Percentiles rank a stretch among this genome's conserved stretches.
Conservation (phyloP, 2,113 vertebrate genomes). For the Empidonax alnorum region DNA sequence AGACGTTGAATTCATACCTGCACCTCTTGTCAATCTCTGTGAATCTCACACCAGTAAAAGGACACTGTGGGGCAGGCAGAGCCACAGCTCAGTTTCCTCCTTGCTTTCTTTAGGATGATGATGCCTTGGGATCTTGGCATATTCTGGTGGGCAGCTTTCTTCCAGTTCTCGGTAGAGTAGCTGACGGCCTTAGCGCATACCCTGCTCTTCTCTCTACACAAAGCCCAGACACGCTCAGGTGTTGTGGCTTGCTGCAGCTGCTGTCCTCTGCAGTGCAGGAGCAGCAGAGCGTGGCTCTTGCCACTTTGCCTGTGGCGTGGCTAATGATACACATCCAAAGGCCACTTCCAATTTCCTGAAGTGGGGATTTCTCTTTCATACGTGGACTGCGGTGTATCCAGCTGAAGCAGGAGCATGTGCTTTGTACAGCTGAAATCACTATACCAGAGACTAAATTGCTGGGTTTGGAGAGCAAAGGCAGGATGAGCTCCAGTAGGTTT, state of each 20-base stretch:
- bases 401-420: neutral
- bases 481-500: neutral
- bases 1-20: neutral
- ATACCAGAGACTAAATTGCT: neutral
- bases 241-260: rapidly evolving
- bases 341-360: neutral
- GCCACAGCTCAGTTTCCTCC: neutral
- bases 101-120: neutral
- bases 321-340: neutral
- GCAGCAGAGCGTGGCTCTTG: neutral
- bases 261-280: neutral
- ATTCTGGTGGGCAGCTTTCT: neutral
- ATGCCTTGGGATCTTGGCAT: neutral
- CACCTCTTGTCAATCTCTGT: rapidly evolving
- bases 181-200: neutral
- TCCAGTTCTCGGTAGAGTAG: neutral
- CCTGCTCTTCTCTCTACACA: neutral
- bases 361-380: neutral
- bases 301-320: neutral
- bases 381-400: neutral
- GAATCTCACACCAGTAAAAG: neutral
- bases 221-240: rapidly evolving
- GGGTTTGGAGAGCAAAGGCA: neutral
- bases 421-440: neutral
- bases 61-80: neutral